A percentile compares a stretch with the other conserved stretches of the same genome.
phyloP scores from a whole-genome alignment of 2,113 vertebrate genomes.

The Onychorhynchus coronatus region DNA sequence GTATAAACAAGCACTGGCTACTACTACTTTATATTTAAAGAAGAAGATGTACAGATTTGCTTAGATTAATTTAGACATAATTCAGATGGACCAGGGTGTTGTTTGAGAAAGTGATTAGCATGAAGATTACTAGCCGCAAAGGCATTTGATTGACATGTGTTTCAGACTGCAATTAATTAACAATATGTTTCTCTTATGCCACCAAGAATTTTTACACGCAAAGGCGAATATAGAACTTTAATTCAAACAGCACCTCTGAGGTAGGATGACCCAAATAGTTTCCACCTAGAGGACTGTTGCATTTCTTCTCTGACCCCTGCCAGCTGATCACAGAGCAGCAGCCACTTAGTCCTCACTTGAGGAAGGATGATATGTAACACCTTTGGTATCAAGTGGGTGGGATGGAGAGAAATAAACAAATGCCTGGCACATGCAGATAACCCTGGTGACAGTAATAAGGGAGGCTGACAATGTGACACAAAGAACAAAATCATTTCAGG shows the following conservation, averaged over 20 bases:
- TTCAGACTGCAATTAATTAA: constrained; percentile 65
- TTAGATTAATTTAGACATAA: constrained; percentile 56
- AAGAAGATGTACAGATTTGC: constrained; percentile 34
- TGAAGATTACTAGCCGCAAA: constrained; percentile 37
- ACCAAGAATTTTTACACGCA: constrained; percentile 27
- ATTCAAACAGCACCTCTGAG: constrained; percentile 35
- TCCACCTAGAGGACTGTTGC: background rate
- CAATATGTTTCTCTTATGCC: constrained; percentile 55
- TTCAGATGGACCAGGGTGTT: constrained; percentile 45
- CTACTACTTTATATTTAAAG: background rate
- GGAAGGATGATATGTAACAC: constrained; percentile 23
- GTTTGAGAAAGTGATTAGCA: constrained; percentile 51
- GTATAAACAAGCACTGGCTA: background rate
- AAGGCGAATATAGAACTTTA: constrained; percentile 14
- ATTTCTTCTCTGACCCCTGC: constrained; percentile 36
- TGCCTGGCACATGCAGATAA: constrained; percentile 35
- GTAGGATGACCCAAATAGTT: constrained; percentile 17
- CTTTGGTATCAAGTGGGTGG: constrained; percentile 25
- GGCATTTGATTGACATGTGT: constrained; percentile 53
- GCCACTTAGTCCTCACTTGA: background rate
- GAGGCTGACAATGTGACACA: constrained; percentile 31
- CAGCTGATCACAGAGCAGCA: constrained; percentile 24
- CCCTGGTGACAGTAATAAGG: constrained; percentile 32
- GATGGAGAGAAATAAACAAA: constrained; percentile 44
- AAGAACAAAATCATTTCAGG: background rate